These are phyloP conservation scores for Chiroxiphia lanceolata DNA, from an alignment of 2,797 vertebrate genomes.

Conservation along the genomic window DNA sequence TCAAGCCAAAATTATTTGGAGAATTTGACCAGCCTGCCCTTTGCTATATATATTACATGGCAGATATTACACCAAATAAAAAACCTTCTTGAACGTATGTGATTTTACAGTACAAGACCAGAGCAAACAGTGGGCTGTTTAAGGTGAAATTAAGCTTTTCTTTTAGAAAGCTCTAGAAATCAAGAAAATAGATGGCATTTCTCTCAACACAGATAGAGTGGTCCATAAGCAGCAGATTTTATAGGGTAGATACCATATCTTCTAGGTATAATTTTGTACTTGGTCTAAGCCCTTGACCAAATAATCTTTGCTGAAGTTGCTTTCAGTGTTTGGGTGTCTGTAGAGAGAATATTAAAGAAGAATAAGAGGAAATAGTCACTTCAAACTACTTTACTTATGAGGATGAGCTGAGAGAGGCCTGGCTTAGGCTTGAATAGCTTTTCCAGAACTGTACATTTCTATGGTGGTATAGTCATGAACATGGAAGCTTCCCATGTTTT, in stretches of 20 bases:
- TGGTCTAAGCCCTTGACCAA: neutral
- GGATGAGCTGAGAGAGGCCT: neutral
- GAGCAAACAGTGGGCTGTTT: neutral
- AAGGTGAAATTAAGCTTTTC: neutral
- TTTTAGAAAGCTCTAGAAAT: neutral
- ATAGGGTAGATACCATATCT: neutral
- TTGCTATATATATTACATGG: neutral
- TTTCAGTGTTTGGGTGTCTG: neutral
- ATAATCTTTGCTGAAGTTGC: neutral
- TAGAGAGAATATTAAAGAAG: neutral
- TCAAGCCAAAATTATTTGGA: neutral
- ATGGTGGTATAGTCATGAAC: neutral
- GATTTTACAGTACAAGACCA: neutral
- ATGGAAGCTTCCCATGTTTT: neutral
- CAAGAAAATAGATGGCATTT: neutral
- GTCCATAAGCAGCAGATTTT: neutral
- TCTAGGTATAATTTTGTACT: neutral
- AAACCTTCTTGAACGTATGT: neutral
- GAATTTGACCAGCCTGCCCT: neutral
- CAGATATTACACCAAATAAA: constrained; percentile 8
- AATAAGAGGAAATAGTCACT: neutral
- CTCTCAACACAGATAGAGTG: neutral
- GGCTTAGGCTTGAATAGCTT: neutral
- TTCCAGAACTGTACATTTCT: neutral
- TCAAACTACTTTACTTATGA: neutral